Conservation (phyloP, 1,140 invertebrate genomes). For the Ectropis grisescens region DNA sequence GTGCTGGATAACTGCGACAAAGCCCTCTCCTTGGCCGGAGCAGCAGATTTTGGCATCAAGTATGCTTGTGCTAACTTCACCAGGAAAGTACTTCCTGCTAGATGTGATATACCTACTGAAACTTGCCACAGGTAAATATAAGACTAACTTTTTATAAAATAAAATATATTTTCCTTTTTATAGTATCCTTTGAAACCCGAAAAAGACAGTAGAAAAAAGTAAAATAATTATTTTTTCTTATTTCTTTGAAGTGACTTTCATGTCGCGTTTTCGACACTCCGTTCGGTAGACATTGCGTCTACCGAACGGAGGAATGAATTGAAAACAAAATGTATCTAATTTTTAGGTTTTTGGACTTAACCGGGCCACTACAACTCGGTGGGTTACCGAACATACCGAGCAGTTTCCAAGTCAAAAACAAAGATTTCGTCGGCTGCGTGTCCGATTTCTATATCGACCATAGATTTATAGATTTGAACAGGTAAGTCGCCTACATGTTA, state of each 20-base stretch:
- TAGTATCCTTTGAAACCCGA: too few relatives aligned
- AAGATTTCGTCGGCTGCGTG: constrained; percentile 93
- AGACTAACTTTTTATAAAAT: too few relatives aligned
- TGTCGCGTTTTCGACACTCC: too few relatives aligned
- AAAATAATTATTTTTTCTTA: too few relatives aligned
- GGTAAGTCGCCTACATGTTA: too few relatives aligned
- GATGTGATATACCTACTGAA: constrained; percentile 89
- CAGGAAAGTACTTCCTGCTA: constrained; percentile 78
- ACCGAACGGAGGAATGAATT: too few relatives aligned
- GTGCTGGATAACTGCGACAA: constrained; percentile 93
- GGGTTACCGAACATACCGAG: constrained; percentile 88
- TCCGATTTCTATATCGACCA: constrained; percentile 91
- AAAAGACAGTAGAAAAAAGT: too few relatives aligned
- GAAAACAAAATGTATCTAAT: too few relatives aligned
- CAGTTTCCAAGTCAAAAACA: constrained; percentile 86
- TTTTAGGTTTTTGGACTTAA: constrained; percentile 95
- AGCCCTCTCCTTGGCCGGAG: constrained; percentile 83
- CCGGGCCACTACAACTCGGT: constrained; percentile 94
- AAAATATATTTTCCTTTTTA: too few relatives aligned
- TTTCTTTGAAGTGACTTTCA: too few relatives aligned
- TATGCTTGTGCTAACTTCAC: constrained; percentile 89
- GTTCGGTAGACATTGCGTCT: too few relatives aligned
- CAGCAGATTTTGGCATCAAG: constrained; percentile 78
- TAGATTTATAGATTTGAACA: constrained; percentile 86
- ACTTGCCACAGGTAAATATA: constrained; percentile 83